Conservation (phyloP, 2,888 invertebrate genomes). For the Eupithecia dodoneata region DNA sequence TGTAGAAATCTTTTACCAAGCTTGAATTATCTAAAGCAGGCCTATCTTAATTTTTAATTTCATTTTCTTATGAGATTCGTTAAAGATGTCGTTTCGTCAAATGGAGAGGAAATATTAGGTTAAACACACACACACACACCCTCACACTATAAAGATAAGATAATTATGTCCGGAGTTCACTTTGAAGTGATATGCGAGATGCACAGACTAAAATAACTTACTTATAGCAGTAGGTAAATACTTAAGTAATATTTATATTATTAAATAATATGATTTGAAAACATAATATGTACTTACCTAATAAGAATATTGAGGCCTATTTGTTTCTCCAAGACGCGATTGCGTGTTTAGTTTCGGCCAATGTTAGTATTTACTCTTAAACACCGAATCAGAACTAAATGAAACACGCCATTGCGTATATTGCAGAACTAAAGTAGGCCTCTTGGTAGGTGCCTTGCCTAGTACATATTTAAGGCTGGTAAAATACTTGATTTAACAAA, state of each 20-base stretch:
- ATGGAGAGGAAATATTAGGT: constrained; percentile 45
- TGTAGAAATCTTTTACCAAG: not conserved
- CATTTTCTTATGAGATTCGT: constrained; percentile 6
- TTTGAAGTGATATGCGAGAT: constrained; percentile 69
- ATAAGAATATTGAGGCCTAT: too few relatives aligned
- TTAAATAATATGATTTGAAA: too few relatives aligned
- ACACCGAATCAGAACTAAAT: too few relatives aligned
- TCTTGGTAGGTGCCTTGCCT: too few relatives aligned
- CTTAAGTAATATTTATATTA: too few relatives aligned
- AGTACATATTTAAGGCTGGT: not conserved
- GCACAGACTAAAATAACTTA: constrained; percentile 62
- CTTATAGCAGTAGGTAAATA: constrained; percentile 26
- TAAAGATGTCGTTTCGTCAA: constrained; percentile 28
- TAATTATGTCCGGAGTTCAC: constrained; percentile 57
- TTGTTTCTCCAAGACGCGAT: too few relatives aligned
- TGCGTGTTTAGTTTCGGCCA: too few relatives aligned
- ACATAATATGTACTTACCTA: too few relatives aligned
- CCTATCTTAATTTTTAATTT: not conserved
- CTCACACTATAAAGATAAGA: constrained; percentile 73
- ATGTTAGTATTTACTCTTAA: too few relatives aligned
- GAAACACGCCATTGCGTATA: too few relatives aligned
- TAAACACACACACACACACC: constrained; percentile 48
- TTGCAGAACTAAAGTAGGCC: too few relatives aligned
- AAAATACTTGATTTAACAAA: not conserved
- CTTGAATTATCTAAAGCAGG: not conserved